Base-by-base conservation (phyloP, 2,797 vertebrate species). In the Microhierax caerulescens region DNA sequence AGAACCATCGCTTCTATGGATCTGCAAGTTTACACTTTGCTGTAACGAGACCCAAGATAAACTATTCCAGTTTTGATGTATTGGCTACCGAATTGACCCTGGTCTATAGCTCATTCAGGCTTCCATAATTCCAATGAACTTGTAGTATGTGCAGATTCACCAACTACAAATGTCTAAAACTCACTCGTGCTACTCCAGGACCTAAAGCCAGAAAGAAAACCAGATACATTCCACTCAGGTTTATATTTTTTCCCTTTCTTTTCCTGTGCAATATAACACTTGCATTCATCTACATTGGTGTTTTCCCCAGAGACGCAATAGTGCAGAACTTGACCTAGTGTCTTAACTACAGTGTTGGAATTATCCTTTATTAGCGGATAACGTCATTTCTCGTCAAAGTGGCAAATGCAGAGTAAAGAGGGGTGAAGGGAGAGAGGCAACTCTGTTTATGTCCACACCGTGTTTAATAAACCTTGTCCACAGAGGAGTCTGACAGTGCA, bases 31-130 rank as follows among this genome's bases (percentile, higher is more conserved):
- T 74, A 76, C 63, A 32, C 23, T 92, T 96, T 43, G 25, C 28
- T 88, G 47, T 95, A 93, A 96, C 68, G 77, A 92, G 90, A 76
- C 41, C 19, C 32, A 77, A 87, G 70, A 95, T 53, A 87, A 95
- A 95, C 87, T 95, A 53, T 53, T 95, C 45, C 24, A 6, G 54
- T 87, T 97, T 93, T 1, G 0, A n/a, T 82, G 28, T 90, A 94
- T 85, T 96, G 85, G 83, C 67, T 90, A 87, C 77, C 53, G 96
- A 94, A 96, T 82, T 95, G 94, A 90, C 80, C 67, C 63, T 94
- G 85, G 67, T 63, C 76, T 57, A 39, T 68, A 69, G 70, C 39
- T 92, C 63, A 39, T 91, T 93, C 54, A 89, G 75, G 60, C 59
- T 79, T 88, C 34, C 24, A 36, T 85, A 86, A 92, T 76, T 86